Conservation (phyloP, 2,113 vertebrate genomes). For the Thryonomys swinderianus region DNA sequence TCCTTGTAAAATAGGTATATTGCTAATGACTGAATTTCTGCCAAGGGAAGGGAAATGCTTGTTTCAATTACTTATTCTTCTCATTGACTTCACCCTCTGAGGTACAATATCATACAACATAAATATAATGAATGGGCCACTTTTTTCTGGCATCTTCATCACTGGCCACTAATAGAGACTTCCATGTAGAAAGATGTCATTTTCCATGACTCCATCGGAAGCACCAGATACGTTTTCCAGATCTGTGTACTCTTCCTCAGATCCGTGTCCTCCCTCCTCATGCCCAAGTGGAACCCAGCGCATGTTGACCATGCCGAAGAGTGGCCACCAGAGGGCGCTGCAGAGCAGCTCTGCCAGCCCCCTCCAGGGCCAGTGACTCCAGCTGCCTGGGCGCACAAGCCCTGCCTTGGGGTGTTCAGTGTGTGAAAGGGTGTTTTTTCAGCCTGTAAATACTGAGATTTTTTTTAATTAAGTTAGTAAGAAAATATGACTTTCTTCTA, state of each 20-base stretch:
- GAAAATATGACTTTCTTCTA: not conserved
- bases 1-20: constrained; percentile 73
- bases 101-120: constrained; percentile 34
- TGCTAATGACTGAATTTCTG: constrained; percentile 74
- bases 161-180: constrained; percentile 8
- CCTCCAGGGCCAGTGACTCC: not conserved
- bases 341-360: constrained; percentile 71
- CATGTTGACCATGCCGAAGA: not conserved
- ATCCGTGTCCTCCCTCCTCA: not conserved
- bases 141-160: constrained; percentile 14
- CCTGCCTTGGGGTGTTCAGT: not conserved
- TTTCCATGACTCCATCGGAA: not conserved
- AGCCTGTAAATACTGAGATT: not conserved
- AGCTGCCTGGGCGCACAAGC: not conserved
- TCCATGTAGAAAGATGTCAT: not conserved
- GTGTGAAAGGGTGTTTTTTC: not conserved
- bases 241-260: not conserved
- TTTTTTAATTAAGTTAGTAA: not conserved
- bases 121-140: constrained; percentile 41
- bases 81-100: constrained; percentile 41
- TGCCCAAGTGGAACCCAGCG: not conserved
- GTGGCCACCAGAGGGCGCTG: constrained; percentile 77
- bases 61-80: constrained; percentile 63
- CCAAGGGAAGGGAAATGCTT: constrained; percentile 51
- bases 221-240: not conserved